Conservation (phyloP, 2,113 vertebrate genomes). For the Phyllostomus discolor region DNA sequence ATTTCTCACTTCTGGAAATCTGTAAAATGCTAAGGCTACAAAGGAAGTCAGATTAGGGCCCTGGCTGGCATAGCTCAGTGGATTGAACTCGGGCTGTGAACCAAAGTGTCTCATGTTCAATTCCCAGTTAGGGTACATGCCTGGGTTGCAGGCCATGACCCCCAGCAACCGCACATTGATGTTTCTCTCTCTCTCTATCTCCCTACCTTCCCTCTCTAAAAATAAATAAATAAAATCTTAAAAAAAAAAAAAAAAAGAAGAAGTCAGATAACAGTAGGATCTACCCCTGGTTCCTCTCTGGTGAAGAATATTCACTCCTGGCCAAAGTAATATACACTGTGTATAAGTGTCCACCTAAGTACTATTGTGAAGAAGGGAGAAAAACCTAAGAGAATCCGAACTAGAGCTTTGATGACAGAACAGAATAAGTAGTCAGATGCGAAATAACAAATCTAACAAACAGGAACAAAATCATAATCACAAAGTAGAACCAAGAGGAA, state of each 20-base stretch:
- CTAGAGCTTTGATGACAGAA: neutral
- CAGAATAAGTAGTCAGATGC: neutral
- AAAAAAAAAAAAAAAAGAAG: neutral
- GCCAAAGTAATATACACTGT: neutral
- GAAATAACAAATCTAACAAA: conserved; percentile 21
- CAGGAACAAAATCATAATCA: conserved; percentile 11
- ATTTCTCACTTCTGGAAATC: neutral
- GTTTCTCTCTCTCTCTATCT: no score
- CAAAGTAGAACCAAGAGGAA: conserved; percentile 9
- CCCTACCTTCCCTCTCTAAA: no score
- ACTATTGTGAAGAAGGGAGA: neutral
- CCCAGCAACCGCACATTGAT: no score
- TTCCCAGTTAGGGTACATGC: no score
- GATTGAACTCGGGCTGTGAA: no score
- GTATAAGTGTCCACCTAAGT: neutral
- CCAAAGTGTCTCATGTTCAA: no score
- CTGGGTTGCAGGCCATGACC: no score
- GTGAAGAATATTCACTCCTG: neutral
- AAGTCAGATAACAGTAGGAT: neutral
- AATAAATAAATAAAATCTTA: no score
- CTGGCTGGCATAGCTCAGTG: no score
- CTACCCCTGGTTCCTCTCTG: neutral
- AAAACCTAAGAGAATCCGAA: neutral
- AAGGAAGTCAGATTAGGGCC: neutral
- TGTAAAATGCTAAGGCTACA: neutral